Evolutionary conservation across 2,888 invertebrate genomes (phyloP).

Genomic region (Trimorus sp.): DNA sequence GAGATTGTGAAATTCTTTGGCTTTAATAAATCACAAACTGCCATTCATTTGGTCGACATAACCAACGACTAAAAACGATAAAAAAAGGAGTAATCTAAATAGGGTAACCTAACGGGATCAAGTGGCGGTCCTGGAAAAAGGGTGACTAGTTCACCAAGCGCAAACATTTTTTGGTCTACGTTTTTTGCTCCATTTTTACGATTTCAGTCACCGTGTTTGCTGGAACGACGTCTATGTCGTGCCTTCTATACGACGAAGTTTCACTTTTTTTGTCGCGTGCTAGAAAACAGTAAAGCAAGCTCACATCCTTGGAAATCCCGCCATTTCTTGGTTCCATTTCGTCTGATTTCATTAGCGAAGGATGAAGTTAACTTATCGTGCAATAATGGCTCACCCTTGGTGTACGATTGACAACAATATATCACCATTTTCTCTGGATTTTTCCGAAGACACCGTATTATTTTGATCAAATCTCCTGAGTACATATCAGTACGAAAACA

Average conservation of each 20-base stretch:
- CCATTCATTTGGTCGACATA: constrained; percentile 34
- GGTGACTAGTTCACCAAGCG: constrained; percentile 54
- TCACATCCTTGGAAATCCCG: constrained; percentile 7
- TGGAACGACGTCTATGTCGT: constrained; percentile 69
- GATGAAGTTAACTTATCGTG: too few relatives aligned
- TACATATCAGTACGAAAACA: not conserved
- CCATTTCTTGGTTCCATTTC: too few relatives aligned
- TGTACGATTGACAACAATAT: too few relatives aligned
- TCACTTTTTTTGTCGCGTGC: constrained; percentile 54
- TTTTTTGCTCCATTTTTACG: constrained; percentile 74
- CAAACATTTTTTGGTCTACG: constrained; percentile 51
- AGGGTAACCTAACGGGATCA: constrained; percentile 73
- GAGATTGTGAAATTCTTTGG: constrained; percentile 50
- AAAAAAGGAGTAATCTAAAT: constrained; percentile 55
- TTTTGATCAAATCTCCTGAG: constrained; percentile 20
- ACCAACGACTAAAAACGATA: constrained; percentile 45
- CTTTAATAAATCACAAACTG: constrained; percentile 50
- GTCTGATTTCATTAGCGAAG: too few relatives aligned
- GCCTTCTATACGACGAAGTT: constrained; percentile 70
- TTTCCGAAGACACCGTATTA: not conserved
- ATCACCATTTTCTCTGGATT: too few relatives aligned
- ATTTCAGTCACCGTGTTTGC: constrained; percentile 72
- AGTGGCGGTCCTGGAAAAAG: constrained; percentile 56
- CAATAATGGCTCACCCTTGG: too few relatives aligned
- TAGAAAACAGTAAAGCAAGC: constrained; percentile 38